These are phyloP conservation scores for Andrena haemorrhoa DNA, from an alignment of 2,888 invertebrate genomes.

Conservation along the genomic window DNA sequence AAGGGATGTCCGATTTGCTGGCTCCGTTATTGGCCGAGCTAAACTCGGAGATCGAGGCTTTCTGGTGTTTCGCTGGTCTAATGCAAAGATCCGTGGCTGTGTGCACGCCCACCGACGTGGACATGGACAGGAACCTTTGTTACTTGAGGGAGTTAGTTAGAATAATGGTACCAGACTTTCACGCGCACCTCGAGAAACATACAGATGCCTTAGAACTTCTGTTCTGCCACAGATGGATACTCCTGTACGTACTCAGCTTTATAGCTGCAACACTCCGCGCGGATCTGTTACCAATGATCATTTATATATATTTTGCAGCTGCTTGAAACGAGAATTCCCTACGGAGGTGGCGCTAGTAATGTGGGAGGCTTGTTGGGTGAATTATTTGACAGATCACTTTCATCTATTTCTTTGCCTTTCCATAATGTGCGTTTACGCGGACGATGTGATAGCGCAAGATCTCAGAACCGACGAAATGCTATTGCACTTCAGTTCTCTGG, in stretches of 20 bases:
- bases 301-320: constrained; percentile 86
- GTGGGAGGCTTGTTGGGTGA: constrained; percentile 99
- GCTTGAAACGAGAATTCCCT: constrained; percentile 96
- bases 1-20: constrained; percentile 98
- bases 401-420: constrained; percentile 97
- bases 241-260: constrained; percentile 88
- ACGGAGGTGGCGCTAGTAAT: constrained; percentile 95
- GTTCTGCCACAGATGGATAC: constrained; percentile 98
- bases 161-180: constrained; percentile 96
- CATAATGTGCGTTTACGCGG: constrained; percentile 96
- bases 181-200: constrained; percentile 93
- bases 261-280: not conserved
- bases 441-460: constrained; percentile 96
- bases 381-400: constrained; percentile 98
- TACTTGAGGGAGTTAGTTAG: constrained; percentile 95
- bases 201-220: constrained; percentile 95
- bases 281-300: not conserved
- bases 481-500: constrained; percentile 96
- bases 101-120: constrained; percentile 96
- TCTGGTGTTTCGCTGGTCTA: constrained; percentile 98
- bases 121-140: constrained; percentile 96
- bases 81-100: constrained; percentile 98
- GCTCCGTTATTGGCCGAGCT: constrained; percentile 97
- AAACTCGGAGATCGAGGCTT: constrained; percentile 97
- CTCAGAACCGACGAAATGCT: constrained; percentile 97